Percentiles rank a stretch among this genome's conserved stretches.
Conservation (phyloP, 2,888 invertebrate genomes). For the Dioctria linearis region DNA sequence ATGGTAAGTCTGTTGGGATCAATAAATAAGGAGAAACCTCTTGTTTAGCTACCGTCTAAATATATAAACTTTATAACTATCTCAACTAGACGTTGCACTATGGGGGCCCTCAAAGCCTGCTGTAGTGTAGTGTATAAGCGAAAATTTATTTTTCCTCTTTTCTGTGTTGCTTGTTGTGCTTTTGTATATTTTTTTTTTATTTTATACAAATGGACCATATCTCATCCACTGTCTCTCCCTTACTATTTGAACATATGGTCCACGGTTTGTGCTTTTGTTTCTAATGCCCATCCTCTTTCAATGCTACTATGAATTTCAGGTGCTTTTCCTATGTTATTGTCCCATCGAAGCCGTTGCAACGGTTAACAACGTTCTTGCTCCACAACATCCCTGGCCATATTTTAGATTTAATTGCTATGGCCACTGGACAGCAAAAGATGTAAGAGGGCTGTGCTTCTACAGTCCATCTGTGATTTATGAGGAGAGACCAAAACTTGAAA, state of each 20-base stretch:
- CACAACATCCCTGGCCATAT: slow-evolving; percentile 71
- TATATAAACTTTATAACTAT: slow-evolving; percentile 13
- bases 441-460: slow-evolving; percentile 62
- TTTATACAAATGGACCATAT: slow-evolving; percentile 44
- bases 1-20: slow-evolving; percentile 65
- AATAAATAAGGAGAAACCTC: slow-evolving; percentile 51
- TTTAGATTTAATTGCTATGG: slow-evolving; percentile 70
- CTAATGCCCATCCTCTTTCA: background rate
- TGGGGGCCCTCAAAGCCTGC: slow-evolving; percentile 1
- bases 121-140: background rate
- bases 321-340: slow-evolving; percentile 71
- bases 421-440: slow-evolving; percentile 71
- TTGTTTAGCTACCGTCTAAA: slow-evolving; percentile 14
- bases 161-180: background rate
- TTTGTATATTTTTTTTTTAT: slow-evolving; percentile 44
- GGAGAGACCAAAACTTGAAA: slow-evolving; percentile 13
- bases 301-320: slow-evolving; percentile 64
- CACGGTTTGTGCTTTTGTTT: slow-evolving; percentile 42
- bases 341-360: slow-evolving; percentile 70
- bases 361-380: slow-evolving; percentile 68
- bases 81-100: background rate
- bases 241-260: slow-evolving; percentile 47
- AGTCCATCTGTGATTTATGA: slow-evolving; percentile 50
- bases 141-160: slow-evolving; percentile 36
- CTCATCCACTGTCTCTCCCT: slow-evolving; percentile 32